phyloP scores from a whole-genome alignment of 1,140 invertebrate species.

The Neodiprion lecontei region DNA sequence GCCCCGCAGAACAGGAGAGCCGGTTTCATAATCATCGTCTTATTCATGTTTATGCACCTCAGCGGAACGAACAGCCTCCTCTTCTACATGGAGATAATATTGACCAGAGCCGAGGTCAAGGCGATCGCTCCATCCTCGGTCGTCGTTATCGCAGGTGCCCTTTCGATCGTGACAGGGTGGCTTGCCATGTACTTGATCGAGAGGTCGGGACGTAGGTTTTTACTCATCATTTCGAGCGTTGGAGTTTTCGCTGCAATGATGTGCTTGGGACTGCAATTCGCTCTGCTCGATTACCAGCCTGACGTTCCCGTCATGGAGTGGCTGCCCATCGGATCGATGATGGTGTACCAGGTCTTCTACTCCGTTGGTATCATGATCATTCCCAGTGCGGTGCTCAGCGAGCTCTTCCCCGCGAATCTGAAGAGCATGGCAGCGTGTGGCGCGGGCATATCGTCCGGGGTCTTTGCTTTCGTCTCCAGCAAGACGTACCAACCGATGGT shows the following conservation, averaged over 20 bases:
- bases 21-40: neutral
- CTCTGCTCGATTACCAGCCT: conserved; percentile 7
- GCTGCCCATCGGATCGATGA: neutral
- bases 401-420: conserved; percentile 54
- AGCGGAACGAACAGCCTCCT: conserved; percentile 42
- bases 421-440: conserved; percentile 60
- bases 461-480: conserved; percentile 66
- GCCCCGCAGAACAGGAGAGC: neutral
- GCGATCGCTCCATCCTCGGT: conserved; percentile 37
- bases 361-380: conserved; percentile 48
- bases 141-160: conserved; percentile 38
- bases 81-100: conserved; percentile 48
- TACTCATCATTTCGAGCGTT: conserved; percentile 36
- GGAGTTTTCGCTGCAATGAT: conserved; percentile 35
- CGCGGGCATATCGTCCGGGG: conserved; percentile 58
- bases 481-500: conserved; percentile 62
- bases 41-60: conserved; percentile 32
- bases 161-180: conserved; percentile 34
- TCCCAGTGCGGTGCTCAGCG: conserved; percentile 52
- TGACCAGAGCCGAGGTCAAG: conserved; percentile 37
- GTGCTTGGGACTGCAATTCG: conserved; percentile 36
- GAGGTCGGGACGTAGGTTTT: conserved; percentile 37
- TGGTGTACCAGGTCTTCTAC: conserved; percentile 36
- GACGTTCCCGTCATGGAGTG: neutral
- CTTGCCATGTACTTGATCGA: conserved; percentile 38